A percentile compares a stretch with the other conserved stretches of the same genome.
These are phyloP conservation scores for Anthrax anthrax DNA, from an alignment of 2,888 invertebrate genomes.

Conservation along the genomic window DNA sequence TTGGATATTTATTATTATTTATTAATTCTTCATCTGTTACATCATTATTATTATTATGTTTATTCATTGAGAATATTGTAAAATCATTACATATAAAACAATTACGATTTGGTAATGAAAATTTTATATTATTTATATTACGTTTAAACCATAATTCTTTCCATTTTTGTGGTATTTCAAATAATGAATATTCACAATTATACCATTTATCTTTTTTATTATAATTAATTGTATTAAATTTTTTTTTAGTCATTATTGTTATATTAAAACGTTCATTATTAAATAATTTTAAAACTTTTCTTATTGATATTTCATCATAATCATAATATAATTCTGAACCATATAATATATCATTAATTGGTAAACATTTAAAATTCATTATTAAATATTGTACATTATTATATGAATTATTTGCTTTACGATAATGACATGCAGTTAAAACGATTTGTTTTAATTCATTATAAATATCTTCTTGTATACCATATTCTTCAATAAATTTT, in stretches of 20 bases:
- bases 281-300: conserved; percentile 7
- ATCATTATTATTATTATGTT: no score
- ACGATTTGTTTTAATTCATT: conserved; percentile 51
- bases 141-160: conserved; percentile 43
- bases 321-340: conserved; percentile 56
- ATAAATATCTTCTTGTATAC: conserved; percentile 54
- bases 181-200: conserved; percentile 50
- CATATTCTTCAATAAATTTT: conserved; percentile 47
- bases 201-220: conserved; percentile 64
- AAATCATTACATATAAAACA: conserved; percentile 54
- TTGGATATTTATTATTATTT: conserved; percentile 33
- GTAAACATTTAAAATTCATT: conserved; percentile 63
- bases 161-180: conserved; percentile 44
- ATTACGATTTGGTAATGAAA: conserved; percentile 52
- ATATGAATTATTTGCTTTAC: conserved; percentile 47
- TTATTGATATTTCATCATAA: conserved; percentile 46
- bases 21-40: background rate
- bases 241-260: conserved; percentile 8
- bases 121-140: conserved; percentile 38
- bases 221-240: conserved; percentile 25
- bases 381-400: conserved; percentile 59
- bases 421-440: conserved; percentile 51
- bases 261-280: conserved; percentile 10
- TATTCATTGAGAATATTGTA: conserved; percentile 12
- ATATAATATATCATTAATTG: conserved; percentile 55